These are phyloP conservation scores for Drosophila nannoptera DNA, from an alignment of 1,140 invertebrate species.

Conservation along the genomic window DNA sequence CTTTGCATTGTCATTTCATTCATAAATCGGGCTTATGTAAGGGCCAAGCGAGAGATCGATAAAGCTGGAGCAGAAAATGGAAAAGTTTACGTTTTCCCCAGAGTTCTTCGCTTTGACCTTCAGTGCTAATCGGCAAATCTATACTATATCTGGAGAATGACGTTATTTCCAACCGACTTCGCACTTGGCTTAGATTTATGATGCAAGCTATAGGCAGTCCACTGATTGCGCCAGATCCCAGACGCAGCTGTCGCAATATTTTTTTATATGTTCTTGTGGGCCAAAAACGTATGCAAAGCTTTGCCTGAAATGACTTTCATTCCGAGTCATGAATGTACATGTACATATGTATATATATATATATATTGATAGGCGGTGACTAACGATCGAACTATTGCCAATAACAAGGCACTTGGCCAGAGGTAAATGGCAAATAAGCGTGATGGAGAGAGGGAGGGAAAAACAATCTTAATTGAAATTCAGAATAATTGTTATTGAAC, in stretches of 20 bases:
- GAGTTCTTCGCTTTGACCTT: not conserved
- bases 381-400: constrained; percentile 45
- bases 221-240: constrained; percentile 15
- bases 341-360: constrained; percentile 13
- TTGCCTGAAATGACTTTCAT: constrained; percentile 35
- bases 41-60: not conserved
- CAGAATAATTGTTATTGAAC: constrained; percentile 30
- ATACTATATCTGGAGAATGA: not conserved
- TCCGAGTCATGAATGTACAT: constrained; percentile 1
- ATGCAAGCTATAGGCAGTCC: constrained; percentile 11
- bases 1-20: constrained; percentile 19
- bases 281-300: constrained; percentile 34
- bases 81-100: too few species aligned
- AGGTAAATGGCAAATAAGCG: not conserved
- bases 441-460: not conserved
- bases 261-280: constrained; percentile 15
- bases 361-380: constrained; percentile 26
- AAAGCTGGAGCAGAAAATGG: too few species aligned
- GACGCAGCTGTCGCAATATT: constrained; percentile 21
- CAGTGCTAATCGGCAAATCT: not conserved
- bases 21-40: not conserved
- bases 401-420: constrained; percentile 18
- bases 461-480: constrained; percentile 28
- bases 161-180: not conserved
- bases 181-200: constrained; percentile 26